Percentiles rank a stretch among this genome's conserved stretches.
Conservation (phyloP, 2,888 invertebrate species). For the Frankliniella intonsa region DNA sequence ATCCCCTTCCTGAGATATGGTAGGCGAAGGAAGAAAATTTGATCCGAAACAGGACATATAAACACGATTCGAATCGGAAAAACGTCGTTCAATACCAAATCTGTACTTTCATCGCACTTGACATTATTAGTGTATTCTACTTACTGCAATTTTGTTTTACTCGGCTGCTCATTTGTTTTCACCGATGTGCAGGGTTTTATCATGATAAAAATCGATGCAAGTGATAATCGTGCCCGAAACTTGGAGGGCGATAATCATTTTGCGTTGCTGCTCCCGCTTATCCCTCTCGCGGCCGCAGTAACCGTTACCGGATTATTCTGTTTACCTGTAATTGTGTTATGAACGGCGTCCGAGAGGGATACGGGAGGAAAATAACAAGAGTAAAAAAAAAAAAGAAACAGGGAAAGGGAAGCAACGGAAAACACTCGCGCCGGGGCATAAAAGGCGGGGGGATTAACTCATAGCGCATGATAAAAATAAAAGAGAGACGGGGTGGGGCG, state of each 20-base stretch:
- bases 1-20: too few species aligned
- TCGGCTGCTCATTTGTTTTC: too few species aligned
- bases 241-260: not conserved
- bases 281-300: not conserved
- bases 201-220: not conserved
- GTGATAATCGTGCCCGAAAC: not conserved
- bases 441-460: not conserved
- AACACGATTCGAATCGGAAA: too few species aligned
- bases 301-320: conserved; percentile 17
- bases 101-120: too few species aligned
- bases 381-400: not conserved
- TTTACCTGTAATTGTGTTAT: conserved; percentile 17
- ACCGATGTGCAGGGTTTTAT: too few species aligned
- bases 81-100: too few species aligned
- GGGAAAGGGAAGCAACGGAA: not conserved
- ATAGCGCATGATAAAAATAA: conserved; percentile 6
- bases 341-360: not conserved
- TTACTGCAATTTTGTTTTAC: too few species aligned
- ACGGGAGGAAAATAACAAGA: not conserved
- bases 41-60: too few species aligned
- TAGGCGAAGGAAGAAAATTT: too few species aligned
- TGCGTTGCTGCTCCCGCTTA: not conserved
- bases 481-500: not conserved
- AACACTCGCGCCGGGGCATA: not conserved
- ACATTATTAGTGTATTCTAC: too few species aligned